Evolutionary conservation across 2,113 vertebrate species (phyloP), one percentile per base, ranked within the genome.

Genomic region (Tyrannus savana): DNA sequence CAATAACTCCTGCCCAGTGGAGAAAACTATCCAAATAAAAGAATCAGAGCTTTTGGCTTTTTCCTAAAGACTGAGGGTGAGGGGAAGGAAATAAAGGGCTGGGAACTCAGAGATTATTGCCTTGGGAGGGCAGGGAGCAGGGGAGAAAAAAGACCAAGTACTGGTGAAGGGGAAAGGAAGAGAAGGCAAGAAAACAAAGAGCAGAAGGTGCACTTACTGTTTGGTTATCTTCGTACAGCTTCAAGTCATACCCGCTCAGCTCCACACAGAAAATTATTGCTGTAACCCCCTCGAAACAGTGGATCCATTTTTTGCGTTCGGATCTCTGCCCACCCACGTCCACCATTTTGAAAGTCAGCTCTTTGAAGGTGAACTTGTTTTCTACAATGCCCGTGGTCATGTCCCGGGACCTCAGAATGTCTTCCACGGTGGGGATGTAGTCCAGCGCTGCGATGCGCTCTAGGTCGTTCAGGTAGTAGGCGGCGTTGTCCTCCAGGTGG

Each of bases 281-380:
- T 41, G 99, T 99, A 94, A 99, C 99, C 18, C 99, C 99, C 97
- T 99, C 99, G 14, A 99, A 99, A 97, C 99, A 99, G 97, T 99
- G 99, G 98, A 99, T 99, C 99, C 99, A 99, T 96, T 99, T 99
- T 98, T 99, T 99, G 94, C 99, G 98, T 97, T 99, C 99, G 1
- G 99, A 99, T 62, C 99, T 98, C 97, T 99, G 99, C 35, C 99
- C 99, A 30, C 99, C 99, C 96, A 99, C 99, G 5, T 99, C 99
- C 84, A 99, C 99, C 99, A 99, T 99, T 98, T 99, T 99, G 98
- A 99, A 99, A 89, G 99, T 99, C 96, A 99, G 99, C 98, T 99
- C 99, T 98, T 99, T 99, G 98, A 99, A 99, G 96, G 99, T 99
- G 98, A 99, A 99, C 97, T 99, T 99, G 97, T 99, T 99, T 98